Evolutionary conservation across 2,797 vertebrate genomes (phyloP), one percentile per base, ranked within the genome.

Genomic region (Acipenser ruthenus): DNA sequence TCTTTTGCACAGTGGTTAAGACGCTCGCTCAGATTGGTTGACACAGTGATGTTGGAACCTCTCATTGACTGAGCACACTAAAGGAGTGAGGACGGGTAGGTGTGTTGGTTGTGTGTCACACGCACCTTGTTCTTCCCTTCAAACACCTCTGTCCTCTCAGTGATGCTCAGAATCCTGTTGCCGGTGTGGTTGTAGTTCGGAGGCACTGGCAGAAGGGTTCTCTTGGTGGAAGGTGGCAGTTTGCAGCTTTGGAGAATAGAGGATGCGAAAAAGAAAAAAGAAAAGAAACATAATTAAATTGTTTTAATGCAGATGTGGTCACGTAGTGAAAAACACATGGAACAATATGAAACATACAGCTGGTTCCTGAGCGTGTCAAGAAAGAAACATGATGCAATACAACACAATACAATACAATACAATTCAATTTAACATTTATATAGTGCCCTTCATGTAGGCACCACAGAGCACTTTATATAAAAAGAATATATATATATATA

Each of bases 121-220:
- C 81, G 67, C 88, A 99, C 96, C 94, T 95, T 97, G 67, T 92
- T 94, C 84, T 91, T 97, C 71, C 94, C 93, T 75, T 92, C 92
- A 77, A 97, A 90, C 60, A 93, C 76, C 84, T 91, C 92, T 1
- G 82, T 88, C 74, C 89, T 85, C 75, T 93, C 88, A 64, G 79
- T 85, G 82, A 98, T 87, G 81, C 89, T 94, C 78, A 94, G 90
- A 78, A 98, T 91, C 80, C 80, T 89, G 85, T 98, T 99, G 83
- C 90, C 89, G 73, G 77, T 3, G 64, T 80, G 85, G 74, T 83
- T 91, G 76, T 75, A 71, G 65, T 78, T 78, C 70, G 86, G 49
- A 76, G 78, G 82, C 83, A 93, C 75, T 6, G 77, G 67, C 74
- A 90, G 87, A 68, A 86, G 72, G 10, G 67, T 83, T 82, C 90